Evolutionary conservation across 2,888 invertebrate genomes (phyloP).

Genomic region (Myopa tessellatipennis): DNA sequence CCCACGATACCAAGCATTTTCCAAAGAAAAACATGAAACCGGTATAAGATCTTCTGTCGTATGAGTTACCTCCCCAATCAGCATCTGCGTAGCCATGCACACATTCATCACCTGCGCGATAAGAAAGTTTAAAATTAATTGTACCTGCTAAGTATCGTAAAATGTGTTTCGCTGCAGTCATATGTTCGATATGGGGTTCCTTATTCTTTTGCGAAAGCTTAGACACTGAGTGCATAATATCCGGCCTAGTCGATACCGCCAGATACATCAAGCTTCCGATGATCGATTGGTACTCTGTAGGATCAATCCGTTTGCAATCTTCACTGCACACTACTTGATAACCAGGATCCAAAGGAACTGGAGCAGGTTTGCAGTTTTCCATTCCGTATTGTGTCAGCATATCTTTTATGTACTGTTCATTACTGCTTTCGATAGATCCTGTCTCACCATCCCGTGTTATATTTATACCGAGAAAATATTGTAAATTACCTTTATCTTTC

Average conservation of each 20-base stretch:
- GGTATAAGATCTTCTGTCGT: no score
- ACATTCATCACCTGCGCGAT: slow-evolving; percentile 39
- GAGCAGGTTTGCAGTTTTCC: slow-evolving; percentile 42
- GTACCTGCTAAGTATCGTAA: slow-evolving; percentile 28
- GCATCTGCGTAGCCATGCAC: slow-evolving; percentile 47
- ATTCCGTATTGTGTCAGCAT: slow-evolving; percentile 46
- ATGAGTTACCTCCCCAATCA: slow-evolving; percentile 46
- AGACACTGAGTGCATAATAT: slow-evolving; percentile 47
- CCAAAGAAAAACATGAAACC: no score
- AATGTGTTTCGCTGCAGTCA: slow-evolving; percentile 47
- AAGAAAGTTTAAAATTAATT: slow-evolving; percentile 20
- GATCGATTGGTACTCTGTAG: slow-evolving; percentile 43
- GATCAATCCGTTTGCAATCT: slow-evolving; percentile 37
- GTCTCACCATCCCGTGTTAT: slow-evolving; percentile 43
- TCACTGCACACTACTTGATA: slow-evolving; percentile 43
- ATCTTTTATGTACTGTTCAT: slow-evolving; percentile 44
- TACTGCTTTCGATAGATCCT: slow-evolving; percentile 44
- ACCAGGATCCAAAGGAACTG: slow-evolving; percentile 31
- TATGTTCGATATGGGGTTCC: slow-evolving; percentile 50
- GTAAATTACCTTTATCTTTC: no score
- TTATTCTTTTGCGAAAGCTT: slow-evolving; percentile 49
- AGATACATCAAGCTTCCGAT: slow-evolving; percentile 47
- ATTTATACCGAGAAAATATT: slow-evolving; percentile 42
- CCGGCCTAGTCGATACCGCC: slow-evolving; percentile 44
- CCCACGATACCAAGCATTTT: no score